Conservation (phyloP, 2,888 invertebrate genomes). For the Plebejus argus region DNA sequence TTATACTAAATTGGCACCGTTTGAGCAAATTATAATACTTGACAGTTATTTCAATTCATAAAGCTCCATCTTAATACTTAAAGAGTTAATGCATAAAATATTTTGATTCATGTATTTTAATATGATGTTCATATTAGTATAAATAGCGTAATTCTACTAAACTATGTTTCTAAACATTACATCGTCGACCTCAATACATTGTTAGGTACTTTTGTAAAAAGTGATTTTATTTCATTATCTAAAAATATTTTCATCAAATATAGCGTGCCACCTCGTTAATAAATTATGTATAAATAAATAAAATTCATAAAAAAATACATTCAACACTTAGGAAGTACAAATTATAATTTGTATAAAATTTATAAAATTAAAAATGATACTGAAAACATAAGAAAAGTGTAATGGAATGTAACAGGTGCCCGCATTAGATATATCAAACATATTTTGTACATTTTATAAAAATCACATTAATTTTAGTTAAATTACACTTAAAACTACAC, state of each 20-base stretch:
- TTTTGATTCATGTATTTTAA: neutral
- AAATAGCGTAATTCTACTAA: neutral
- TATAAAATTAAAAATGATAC: conserved; percentile 31
- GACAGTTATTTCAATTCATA: neutral
- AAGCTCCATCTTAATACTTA: neutral
- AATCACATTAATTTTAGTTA: conserved; percentile 22
- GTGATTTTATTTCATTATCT: conserved; percentile 7
- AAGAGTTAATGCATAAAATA: neutral
- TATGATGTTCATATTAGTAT: neutral
- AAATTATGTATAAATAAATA: conserved; percentile 35
- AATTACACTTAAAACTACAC: conserved; percentile 24
- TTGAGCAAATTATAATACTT: conserved; percentile 47
- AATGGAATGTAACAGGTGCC: conserved; percentile 49
- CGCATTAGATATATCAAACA: conserved; percentile 40
- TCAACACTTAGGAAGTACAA: conserved; percentile 37
- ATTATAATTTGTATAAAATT: conserved; percentile 33
- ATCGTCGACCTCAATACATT: neutral
- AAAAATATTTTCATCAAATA: conserved; percentile 22
- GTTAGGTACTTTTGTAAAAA: conserved; percentile 9
- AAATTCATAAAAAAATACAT: conserved; percentile 39
- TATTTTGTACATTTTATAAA: conserved; percentile 31
- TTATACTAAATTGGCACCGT: conserved; percentile 50
- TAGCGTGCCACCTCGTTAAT: conserved; percentile 12
- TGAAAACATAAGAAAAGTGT: conserved; percentile 39
- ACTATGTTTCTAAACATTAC: neutral